phyloP scores from a whole-genome alignment of 1,140 invertebrate species.

The Pogonus chalceus region DNA sequence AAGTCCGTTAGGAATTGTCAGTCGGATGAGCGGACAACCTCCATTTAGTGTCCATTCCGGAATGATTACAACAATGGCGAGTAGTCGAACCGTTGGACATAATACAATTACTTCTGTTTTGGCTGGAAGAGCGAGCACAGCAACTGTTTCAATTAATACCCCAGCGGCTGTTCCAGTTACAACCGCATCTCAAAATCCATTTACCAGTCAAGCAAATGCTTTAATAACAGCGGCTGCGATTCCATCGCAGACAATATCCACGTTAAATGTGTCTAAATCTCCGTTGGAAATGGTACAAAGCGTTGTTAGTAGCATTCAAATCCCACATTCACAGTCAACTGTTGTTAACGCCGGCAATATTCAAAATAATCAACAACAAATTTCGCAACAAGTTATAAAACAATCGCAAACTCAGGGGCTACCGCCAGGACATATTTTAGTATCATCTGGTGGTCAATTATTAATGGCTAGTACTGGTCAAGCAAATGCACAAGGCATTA shows the following conservation, averaged over 20 bases:
- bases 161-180: slow-evolving; percentile 37
- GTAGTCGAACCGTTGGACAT: slow-evolving; percentile 52
- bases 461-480: slow-evolving; percentile 51
- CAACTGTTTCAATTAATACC: slow-evolving; percentile 59
- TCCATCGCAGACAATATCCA: slow-evolving; percentile 37
- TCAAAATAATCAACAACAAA: slow-evolving; percentile 25
- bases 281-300: slow-evolving; percentile 72
- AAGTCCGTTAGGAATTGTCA: not conserved
- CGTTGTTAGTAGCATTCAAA: slow-evolving; percentile 64
- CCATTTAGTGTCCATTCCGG: slow-evolving; percentile 9
- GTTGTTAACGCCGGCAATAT: slow-evolving; percentile 15
- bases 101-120: slow-evolving; percentile 69
- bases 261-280: slow-evolving; percentile 46
- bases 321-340: slow-evolving; percentile 38
- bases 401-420: slow-evolving; percentile 38
- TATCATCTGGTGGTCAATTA: slow-evolving; percentile 62
- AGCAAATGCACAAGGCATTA: slow-evolving; percentile 40
- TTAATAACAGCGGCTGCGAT: slow-evolving; percentile 39
- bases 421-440: slow-evolving; percentile 58
- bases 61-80: slow-evolving; percentile 61
- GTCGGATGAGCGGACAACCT: not conserved
- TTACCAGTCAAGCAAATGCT: slow-evolving; percentile 37
- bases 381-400: slow-evolving; percentile 32
- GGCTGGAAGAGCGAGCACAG: slow-evolving; percentile 62
- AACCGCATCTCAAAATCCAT: slow-evolving; percentile 28